Evolutionary conservation across 2,797 vertebrate species (phyloP), one percentile per base, ranked within the genome.

Genomic region (Sparidentex hasta): DNA sequence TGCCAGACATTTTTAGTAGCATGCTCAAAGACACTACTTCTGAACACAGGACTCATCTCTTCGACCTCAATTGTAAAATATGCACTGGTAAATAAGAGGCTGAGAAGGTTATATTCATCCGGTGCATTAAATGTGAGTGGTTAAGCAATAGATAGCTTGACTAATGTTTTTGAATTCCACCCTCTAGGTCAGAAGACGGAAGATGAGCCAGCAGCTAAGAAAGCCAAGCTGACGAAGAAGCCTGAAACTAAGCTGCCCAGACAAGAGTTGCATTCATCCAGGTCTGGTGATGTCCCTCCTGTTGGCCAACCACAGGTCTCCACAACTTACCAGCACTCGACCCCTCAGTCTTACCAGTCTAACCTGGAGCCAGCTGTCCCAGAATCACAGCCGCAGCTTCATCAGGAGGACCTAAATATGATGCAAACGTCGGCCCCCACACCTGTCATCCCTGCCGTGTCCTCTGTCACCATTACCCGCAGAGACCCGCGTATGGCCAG

Each of bases 31-130:
- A 99, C 89, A 99, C 98, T 0, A 99, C 98, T 0, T 88, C 96
- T 76, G 97, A 99, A 82, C 98, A 99, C 89, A 95, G 96, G 59
- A 97, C 97, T 59, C 98, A 99, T 81, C 95, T 99, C 2, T 99
- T 99, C 92, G 98, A 99, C 85, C 95, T 99, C 43, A 99, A 99
- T 92, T 99, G 98, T 94, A 99, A 97, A 93, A 98, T 99, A 74
- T 99, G 98, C 84, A 99, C 97, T 95, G 98, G 98, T 99, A 95
- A 90, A 58, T 69, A n/a, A 61, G 9, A 69, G 21, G 9, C 16
- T 29, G 18, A 44, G 17, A 17, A 8, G 5, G 41, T 44, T 1
- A 29, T 27, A 29, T 46, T 18, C 4, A 33, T 38, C 17, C 3
- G 51, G 7, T 56, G 17, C 3, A 29, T 65, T 61, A 11, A 14